Percentiles rank a stretch among this genome's conserved stretches.
These are phyloP conservation scores for Drosophila hydei DNA, from an alignment of 1,140 invertebrate genomes.

Conservation along the genomic window DNA sequence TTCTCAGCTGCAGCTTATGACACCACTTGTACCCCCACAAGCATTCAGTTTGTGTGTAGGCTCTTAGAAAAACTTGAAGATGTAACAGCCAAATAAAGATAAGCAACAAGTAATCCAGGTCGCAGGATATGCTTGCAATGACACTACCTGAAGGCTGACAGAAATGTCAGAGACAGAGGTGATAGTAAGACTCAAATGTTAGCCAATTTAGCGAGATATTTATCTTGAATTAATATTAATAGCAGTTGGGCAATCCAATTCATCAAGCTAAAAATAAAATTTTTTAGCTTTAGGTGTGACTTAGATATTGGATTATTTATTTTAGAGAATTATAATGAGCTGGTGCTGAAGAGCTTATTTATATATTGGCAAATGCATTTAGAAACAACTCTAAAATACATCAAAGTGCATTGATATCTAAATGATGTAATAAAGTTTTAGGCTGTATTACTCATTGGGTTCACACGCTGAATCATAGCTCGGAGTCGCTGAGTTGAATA, in stretches of 20 bases:
- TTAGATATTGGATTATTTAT: background rate
- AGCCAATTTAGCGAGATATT: background rate
- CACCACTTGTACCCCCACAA: constrained; percentile 17
- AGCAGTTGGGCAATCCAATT: background rate
- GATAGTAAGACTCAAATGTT: background rate
- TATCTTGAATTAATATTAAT: background rate
- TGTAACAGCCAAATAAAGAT: constrained; percentile 20
- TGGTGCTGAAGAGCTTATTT: background rate
- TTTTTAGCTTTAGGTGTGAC: background rate
- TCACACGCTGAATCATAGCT: constrained; percentile 26
- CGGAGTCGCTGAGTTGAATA: background rate
- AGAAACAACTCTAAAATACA: background rate
- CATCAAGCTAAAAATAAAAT: background rate
- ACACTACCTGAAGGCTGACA: constrained; percentile 10
- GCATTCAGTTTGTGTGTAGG: too few species aligned
- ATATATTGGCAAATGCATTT: background rate
- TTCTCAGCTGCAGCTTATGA: too few species aligned
- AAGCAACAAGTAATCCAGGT: constrained; percentile 11
- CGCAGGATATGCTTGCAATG: background rate
- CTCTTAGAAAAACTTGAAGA: constrained; percentile 10
- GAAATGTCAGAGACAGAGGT: background rate
- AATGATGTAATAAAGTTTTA: constrained; percentile 1
- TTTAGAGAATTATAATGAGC: background rate
- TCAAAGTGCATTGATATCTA: background rate
- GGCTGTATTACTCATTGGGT: constrained; percentile 2